Evolutionary conservation across 1,140 invertebrate species (phyloP).

Genomic region (Philopotamus ludificatus): DNA sequence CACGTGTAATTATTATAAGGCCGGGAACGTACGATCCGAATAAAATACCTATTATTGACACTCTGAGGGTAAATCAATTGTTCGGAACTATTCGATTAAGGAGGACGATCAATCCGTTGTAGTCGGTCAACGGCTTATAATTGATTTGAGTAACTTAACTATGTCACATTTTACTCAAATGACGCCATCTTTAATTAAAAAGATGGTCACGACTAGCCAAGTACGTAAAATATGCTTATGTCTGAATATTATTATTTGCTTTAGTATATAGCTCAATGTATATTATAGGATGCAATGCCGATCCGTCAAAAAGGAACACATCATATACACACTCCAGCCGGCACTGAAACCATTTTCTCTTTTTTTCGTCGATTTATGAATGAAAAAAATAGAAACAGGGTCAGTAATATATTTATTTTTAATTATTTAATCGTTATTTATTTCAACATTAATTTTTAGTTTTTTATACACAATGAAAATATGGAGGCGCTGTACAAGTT

Average conservation of each 20-base stretch:
- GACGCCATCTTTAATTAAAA: constrained; percentile 55
- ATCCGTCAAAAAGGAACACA: constrained; percentile 49
- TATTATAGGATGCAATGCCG: constrained; percentile 45
- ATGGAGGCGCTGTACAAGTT: constrained; percentile 51
- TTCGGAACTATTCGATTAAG: constrained; percentile 34
- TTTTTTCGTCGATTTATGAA: too few species aligned
- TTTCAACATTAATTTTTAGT: constrained; percentile 44
- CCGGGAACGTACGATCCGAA: constrained; percentile 50
- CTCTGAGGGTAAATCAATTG: constrained; percentile 46
- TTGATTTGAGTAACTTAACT: constrained; percentile 49
- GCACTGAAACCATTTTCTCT: constrained; percentile 51
- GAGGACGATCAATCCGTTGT: constrained; percentile 47
- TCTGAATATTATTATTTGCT: background rate
- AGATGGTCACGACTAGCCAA: constrained; percentile 55
- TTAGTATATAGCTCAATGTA: background rate
- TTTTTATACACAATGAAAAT: constrained; percentile 56
- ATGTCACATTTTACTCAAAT: constrained; percentile 52
- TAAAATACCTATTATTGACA: constrained; percentile 45
- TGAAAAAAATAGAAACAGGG: too few species aligned
- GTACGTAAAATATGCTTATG: constrained; percentile 37
- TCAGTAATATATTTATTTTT: too few species aligned
- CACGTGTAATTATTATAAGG: constrained; percentile 53
- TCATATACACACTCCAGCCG: constrained; percentile 49
- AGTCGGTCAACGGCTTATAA: constrained; percentile 43
- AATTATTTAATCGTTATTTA: too few species aligned